A percentile compares a stretch with the other conserved stretches of the same genome.
Evolutionary conservation across 2,113 vertebrate species (phyloP).

Genomic region (Centrocercus urophasianus): DNA sequence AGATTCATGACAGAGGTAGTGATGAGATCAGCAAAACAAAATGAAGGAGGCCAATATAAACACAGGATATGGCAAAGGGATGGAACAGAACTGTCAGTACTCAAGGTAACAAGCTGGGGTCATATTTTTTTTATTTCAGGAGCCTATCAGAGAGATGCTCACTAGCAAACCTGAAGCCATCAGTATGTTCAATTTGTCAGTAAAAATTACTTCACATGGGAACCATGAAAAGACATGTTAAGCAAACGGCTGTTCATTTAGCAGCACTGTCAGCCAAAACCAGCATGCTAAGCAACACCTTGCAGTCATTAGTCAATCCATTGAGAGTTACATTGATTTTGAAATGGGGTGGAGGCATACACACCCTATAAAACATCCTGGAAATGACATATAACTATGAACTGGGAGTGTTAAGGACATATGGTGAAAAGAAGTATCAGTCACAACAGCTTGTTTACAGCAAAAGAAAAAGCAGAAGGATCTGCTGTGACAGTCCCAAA

Average conservation of each 20-base stretch:
- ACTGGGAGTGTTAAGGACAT: slow-evolving; percentile 62
- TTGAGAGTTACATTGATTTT: slow-evolving; percentile 63
- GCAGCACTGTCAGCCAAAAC: slow-evolving; percentile 53
- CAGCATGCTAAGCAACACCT: slow-evolving; percentile 57
- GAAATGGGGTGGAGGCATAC: slow-evolving; percentile 69
- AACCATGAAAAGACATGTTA: slow-evolving; percentile 30
- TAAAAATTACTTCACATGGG: slow-evolving; percentile 30
- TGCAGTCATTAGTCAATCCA: slow-evolving; percentile 61
- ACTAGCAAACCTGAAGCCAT: not conserved
- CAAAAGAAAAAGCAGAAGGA: slow-evolving; percentile 36
- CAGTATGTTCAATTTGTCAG: not conserved
- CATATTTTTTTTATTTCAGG: not conserved
- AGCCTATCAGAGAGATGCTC: not conserved
- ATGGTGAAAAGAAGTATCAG: slow-evolving; percentile 51
- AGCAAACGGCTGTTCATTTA: slow-evolving; percentile 22
- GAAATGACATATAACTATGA: slow-evolving; percentile 60
- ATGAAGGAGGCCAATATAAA: not conserved
- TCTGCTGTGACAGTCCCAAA: not conserved
- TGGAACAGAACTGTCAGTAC: not conserved
- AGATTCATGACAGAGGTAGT: not conserved
- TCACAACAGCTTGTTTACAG: slow-evolving; percentile 71
- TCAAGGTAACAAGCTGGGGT: not conserved
- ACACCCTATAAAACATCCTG: slow-evolving; percentile 62
- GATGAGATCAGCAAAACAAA: slow-evolving; percentile 5
- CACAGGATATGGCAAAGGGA: not conserved